These are phyloP conservation scores for Saguinus midas DNA, from an alignment of 2,113 vertebrate species.

Conservation along the genomic window DNA sequence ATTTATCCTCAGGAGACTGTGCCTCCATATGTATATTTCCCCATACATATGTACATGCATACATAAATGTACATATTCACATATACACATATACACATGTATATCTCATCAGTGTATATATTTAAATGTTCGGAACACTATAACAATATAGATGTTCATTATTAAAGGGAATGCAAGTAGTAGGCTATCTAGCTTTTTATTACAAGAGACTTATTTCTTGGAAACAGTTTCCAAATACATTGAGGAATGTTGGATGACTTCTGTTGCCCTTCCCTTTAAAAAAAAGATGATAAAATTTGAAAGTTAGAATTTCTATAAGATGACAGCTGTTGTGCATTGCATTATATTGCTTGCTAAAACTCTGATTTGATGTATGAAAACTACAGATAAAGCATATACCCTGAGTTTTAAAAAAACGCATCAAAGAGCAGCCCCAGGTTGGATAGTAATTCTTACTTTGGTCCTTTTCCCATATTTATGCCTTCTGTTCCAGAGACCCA, in stretches of 20 bases:
- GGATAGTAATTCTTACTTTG: neutral
- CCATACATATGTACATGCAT: neutral
- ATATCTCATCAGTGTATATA: neutral
- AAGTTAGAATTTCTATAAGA: neutral
- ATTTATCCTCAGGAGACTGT: neutral
- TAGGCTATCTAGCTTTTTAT: neutral
- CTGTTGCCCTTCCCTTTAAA: neutral
- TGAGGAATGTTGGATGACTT: neutral
- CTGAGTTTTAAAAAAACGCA: neutral
- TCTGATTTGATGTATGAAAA: slow-evolving; percentile 9
- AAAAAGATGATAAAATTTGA: neutral
- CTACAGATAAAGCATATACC: neutral
- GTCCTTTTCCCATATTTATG: neutral
- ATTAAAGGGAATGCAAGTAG: neutral
- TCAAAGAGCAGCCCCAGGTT: neutral
- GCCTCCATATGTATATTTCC: neutral
- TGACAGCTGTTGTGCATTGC: neutral
- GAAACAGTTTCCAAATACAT: neutral
- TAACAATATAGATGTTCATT: neutral
- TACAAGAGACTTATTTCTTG: neutral
- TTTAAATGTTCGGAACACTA: neutral
- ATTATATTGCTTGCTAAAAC: neutral
- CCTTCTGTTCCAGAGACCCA: neutral
- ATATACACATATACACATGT: too few species aligned
- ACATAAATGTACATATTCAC: neutral